Base-by-base conservation (phyloP, 2,888 invertebrate genomes). In the Caenorhabditis macrosperma region DNA sequence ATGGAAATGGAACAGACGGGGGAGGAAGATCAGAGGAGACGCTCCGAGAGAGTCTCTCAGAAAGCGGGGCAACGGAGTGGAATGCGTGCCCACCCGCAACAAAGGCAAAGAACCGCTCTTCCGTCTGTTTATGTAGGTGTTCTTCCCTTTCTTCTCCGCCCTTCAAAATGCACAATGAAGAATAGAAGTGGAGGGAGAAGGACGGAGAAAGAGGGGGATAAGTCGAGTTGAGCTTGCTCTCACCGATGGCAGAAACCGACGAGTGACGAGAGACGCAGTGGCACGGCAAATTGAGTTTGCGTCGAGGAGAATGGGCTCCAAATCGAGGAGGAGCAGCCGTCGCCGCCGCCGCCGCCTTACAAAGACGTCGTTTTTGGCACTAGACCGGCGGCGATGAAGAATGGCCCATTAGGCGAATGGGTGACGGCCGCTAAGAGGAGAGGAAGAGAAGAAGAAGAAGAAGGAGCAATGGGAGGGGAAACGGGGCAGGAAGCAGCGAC, bases 241-340 rank as follows among this genome's bases (percentile, higher is more conserved):
- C 48, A 24, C 5, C 55, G n/a, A n/a, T n/a, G n/a, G n/a, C n/a
- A n/a, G n/a, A n/a, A n/a, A n/a, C n/a, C n/a, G 59, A 0, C 20
- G 17, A 60, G 61, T 17, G 46, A 17, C 0, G 20, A 35, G 48
- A 68, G 68, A 68, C 68, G 61, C 71, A 71, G 71, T 61, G 71
- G 44, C 44, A 17, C 41, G 28, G 71, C 64, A 74, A 74, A 74
- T 74, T 74, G 74, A 74, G 74, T 74, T 74, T 74, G 57, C 57
- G 55, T 72, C 50, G 74, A 74, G 74, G 57, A 74, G 74, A 74
- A 74, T 74, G 74, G 74, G 74, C 74, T 59, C 74, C 74, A 74
- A 74, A 64, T 74, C 74, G 74, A 64, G 59, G 64, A 44, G 64
- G 64, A 46, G 61, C 60, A 59, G 54, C 61, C 44, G 50, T 22